Evolutionary conservation across 1,140 invertebrate species (phyloP).

Genomic region (Papilio dardanus): DNA sequence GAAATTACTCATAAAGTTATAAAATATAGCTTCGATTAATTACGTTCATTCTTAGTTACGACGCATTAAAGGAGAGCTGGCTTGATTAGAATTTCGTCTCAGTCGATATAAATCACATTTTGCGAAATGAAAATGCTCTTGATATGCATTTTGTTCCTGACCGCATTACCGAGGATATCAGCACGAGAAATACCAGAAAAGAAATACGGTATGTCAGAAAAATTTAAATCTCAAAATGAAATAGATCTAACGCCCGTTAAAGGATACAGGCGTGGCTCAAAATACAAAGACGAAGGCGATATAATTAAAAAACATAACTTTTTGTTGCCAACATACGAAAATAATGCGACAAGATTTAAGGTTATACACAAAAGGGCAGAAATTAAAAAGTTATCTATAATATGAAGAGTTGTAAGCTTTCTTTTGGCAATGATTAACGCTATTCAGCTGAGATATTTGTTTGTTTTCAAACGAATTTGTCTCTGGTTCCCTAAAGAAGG

Average conservation of each 20-base stretch:
- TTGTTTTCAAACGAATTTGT: conserved; percentile 8
- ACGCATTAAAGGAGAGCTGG: neutral
- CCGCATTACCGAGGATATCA: neutral
- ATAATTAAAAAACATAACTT: conserved; percentile 24
- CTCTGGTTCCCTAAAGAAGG: neutral
- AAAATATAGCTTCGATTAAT: conserved; percentile 1
- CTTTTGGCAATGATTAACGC: conserved; percentile 37
- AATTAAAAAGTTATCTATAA: conserved; percentile 37
- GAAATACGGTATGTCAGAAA: conserved; percentile 30
- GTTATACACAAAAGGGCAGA: conserved; percentile 38
- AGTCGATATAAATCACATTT: conserved; percentile 8
- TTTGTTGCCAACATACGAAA: conserved; percentile 41
- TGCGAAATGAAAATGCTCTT: conserved; percentile 26
- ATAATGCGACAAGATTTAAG: conserved; percentile 46
- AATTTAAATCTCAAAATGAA: conserved; percentile 19
- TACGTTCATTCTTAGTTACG: conserved; percentile 16
- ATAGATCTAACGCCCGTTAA: conserved; percentile 7
- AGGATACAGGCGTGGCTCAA: neutral
- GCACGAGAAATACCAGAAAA: conserved; percentile 4
- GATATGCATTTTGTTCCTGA: conserved; percentile 13
- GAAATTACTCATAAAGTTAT: conserved; percentile 16
- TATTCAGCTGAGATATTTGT: conserved; percentile 34
- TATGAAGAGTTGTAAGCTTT: neutral
- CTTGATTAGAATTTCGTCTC: conserved; percentile 33
- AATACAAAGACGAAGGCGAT: conserved; percentile 3